phyloP scores from a whole-genome alignment of 2,888 invertebrate species.

The Plebejus anna region DNA sequence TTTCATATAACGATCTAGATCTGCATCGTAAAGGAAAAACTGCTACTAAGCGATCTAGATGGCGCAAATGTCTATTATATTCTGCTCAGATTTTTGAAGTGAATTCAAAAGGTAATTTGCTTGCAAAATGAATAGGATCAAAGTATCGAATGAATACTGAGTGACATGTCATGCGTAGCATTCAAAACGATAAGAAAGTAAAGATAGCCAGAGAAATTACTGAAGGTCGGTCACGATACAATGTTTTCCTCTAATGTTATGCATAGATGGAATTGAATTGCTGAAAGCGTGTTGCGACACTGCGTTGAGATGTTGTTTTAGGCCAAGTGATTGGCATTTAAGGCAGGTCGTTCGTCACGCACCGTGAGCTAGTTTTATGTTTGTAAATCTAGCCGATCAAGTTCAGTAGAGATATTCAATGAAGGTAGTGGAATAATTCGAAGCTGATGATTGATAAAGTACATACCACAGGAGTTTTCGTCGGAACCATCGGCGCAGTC shows the following conservation, averaged over 20 bases:
- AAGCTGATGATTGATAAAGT: neutral
- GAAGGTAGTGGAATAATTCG: no score
- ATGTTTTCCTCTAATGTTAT: slow-evolving; percentile 6
- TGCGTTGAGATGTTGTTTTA: slow-evolving; percentile 65
- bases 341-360: slow-evolving; percentile 60
- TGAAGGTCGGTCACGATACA: neutral
- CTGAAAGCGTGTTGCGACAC: slow-evolving; percentile 48
- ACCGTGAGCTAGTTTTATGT: slow-evolving; percentile 49
- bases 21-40: neutral
- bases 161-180: slow-evolving; percentile 17
- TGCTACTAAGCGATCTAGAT: neutral
- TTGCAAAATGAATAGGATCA: slow-evolving; percentile 21
- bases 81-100: neutral
- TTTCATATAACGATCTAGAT: slow-evolving; percentile 18
- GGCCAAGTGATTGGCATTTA: slow-evolving; percentile 69
- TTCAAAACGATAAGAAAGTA: slow-evolving; percentile 21
- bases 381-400: slow-evolving; percentile 49
- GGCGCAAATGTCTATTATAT: neutral
- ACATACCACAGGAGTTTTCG: slow-evolving; percentile 94
- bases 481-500: slow-evolving; percentile 94
- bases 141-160: slow-evolving; percentile 15
- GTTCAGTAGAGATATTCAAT: slow-evolving; percentile 43
- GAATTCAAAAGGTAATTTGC: slow-evolving; percentile 6
- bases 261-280: slow-evolving; percentile 3
- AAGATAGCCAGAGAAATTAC: slow-evolving; percentile 8